Conservation (phyloP, 2,797 vertebrate species). For the Microctenopoma lineatum region DNA sequence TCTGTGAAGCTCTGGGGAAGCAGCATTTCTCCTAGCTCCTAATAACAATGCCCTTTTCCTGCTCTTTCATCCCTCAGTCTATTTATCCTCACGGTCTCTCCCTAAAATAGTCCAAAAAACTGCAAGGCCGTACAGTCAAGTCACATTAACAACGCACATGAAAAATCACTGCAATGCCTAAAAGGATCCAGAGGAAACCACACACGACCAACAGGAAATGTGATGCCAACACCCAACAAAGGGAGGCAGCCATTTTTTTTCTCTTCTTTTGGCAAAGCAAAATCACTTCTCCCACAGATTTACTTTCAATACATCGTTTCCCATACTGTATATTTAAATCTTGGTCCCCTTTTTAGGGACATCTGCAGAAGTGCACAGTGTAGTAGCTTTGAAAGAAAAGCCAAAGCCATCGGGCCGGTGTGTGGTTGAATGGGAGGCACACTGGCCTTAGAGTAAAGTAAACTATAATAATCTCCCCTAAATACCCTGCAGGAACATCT, state of each 20-base stretch:
- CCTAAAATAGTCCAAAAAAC: slow-evolving; percentile 64
- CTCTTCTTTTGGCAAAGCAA: slow-evolving; percentile 11
- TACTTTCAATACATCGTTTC: slow-evolving; percentile 15
- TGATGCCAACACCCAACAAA: slow-evolving; percentile 54
- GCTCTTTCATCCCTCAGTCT: slow-evolving; percentile 44
- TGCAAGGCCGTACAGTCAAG: slow-evolving; percentile 33
- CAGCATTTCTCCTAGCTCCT: slow-evolving; percentile 11
- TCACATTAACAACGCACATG: slow-evolving; percentile 51
- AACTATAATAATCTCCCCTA: slow-evolving; percentile 65
- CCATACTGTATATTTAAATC: slow-evolving; percentile 18
- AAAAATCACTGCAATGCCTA: slow-evolving; percentile 43
- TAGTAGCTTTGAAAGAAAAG: slow-evolving; percentile 49
- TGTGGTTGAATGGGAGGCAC: slow-evolving; percentile 57
- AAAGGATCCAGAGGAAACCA: slow-evolving; percentile 58
- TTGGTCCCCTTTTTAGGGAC: slow-evolving; percentile 42
- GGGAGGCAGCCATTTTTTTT: slow-evolving; percentile 24
- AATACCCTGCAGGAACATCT: slow-evolving; percentile 60
- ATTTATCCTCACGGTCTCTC: slow-evolving; percentile 46
- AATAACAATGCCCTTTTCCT: slow-evolving; percentile 71
- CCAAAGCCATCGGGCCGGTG: slow-evolving; percentile 48
- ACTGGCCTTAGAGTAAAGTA: slow-evolving; percentile 49
- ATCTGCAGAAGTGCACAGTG: slow-evolving; percentile 57
- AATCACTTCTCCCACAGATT: slow-evolving; percentile 18
- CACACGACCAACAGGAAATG: slow-evolving; percentile 59
- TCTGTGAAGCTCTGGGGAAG: slow-evolving; percentile 18